Percentiles rank a stretch among this genome's conserved stretches.
These are phyloP conservation scores for Balaeniceps rex DNA, from an alignment of 2,113 vertebrate species.

Conservation along the genomic window DNA sequence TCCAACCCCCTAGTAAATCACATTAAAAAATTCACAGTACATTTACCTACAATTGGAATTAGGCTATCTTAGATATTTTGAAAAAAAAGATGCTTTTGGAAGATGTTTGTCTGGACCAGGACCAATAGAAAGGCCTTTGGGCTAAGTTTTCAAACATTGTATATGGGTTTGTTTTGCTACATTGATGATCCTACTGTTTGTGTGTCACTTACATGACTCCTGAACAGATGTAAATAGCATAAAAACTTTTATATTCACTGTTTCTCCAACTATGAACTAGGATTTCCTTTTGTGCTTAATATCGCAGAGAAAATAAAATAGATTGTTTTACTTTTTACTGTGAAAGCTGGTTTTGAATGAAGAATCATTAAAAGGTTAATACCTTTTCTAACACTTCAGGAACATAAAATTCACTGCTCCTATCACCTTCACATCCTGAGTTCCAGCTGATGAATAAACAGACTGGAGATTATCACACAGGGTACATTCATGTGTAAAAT, in stretches of 20 bases:
- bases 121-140: not conserved
- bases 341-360: not conserved
- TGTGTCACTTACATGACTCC: not conserved
- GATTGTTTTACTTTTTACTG: not conserved
- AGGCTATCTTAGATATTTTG: not conserved
- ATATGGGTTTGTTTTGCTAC: not conserved
- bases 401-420: constrained; percentile 16
- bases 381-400: not conserved
- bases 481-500: constrained; percentile 54
- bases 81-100: not conserved
- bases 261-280: not conserved
- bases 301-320: not conserved
- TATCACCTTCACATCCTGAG: constrained; percentile 38
- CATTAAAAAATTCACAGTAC: not conserved
- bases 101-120: not conserved
- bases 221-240: not conserved
- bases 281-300: not conserved
- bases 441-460: constrained; percentile 66
- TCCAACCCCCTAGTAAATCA: not conserved
- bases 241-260: not conserved
- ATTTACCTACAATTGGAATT: not conserved
- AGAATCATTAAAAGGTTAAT: constrained; percentile 40
- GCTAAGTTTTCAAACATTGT: not conserved
- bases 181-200: not conserved
- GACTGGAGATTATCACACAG: constrained; percentile 55